Percentiles rank a stretch among this genome's conserved stretches.
Conservation (phyloP, 2,888 invertebrate genomes). For the Eretmocerus hayati region DNA sequence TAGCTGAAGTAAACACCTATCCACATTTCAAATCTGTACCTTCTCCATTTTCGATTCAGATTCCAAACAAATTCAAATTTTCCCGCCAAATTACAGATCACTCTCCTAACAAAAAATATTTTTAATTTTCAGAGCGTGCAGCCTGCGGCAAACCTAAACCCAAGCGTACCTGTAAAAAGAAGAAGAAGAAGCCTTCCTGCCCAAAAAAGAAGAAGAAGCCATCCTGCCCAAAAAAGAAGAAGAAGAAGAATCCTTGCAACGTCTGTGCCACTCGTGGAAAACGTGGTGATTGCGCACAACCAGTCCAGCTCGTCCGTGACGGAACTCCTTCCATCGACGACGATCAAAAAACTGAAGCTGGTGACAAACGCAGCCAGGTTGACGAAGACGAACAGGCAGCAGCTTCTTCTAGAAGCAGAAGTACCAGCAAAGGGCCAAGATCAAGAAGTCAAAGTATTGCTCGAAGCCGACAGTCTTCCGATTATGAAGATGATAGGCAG, state of each 20-base stretch:
- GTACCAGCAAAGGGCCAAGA: conserved; percentile 10
- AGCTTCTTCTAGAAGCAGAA: conserved; percentile 5
- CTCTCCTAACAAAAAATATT: too few relatives aligned
- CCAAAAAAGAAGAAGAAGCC: conserved; percentile 7
- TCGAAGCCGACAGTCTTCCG: conserved; percentile 4
- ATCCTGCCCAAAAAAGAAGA: conserved; percentile 4
- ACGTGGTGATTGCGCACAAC: conserved; percentile 17
- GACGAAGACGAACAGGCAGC: conserved; percentile 2
- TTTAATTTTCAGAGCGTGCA: too few relatives aligned
- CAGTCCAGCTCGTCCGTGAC: conserved; percentile 11
- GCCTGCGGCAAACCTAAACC: too few relatives aligned
- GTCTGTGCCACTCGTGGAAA: conserved; percentile 20
- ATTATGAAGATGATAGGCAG: conserved; percentile 8
- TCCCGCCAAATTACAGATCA: too few relatives aligned
- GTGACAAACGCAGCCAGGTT: conserved; percentile 5
- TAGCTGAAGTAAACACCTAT: too few relatives aligned
- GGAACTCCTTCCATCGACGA: conserved; percentile 7
- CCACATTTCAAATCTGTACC: too few relatives aligned
- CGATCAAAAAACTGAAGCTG: neutral
- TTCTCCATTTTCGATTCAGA: too few relatives aligned
- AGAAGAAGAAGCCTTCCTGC: neutral
- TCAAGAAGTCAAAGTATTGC: conserved; percentile 12
- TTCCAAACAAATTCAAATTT: too few relatives aligned
- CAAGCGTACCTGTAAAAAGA: too few relatives aligned
- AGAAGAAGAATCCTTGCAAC: conserved; percentile 14